These are phyloP conservation scores for Oryzias melastigma DNA, from an alignment of 2,113 vertebrate species.

Conservation along the genomic window DNA sequence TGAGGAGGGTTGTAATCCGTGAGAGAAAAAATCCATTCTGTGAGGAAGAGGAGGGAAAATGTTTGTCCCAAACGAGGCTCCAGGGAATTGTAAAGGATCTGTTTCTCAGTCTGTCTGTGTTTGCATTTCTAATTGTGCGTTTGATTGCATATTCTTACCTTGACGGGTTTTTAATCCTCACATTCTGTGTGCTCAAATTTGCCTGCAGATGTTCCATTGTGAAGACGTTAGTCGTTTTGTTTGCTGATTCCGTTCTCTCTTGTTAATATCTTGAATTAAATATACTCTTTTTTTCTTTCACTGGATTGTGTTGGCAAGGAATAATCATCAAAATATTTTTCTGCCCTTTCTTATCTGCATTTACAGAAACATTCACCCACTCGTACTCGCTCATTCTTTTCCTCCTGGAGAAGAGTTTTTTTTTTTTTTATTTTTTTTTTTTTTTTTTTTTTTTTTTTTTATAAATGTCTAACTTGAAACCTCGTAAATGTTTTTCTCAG, in stretches of 20 bases:
- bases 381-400: too few relatives aligned
- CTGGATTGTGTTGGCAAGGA: too few relatives aligned
- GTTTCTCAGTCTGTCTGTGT: neutral
- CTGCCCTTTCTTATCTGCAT: too few relatives aligned
- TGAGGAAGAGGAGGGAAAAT: slow-evolving; percentile 2
- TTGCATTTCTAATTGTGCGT: neutral
- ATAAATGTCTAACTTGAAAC: too few relatives aligned
- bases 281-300: too few relatives aligned
- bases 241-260: neutral
- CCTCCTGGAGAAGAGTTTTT: too few relatives aligned
- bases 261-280: too few relatives aligned
- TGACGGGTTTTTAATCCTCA: slow-evolving; percentile 5
- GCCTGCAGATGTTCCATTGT: neutral
- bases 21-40: slow-evolving; percentile 1
- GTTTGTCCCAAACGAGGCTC: slow-evolving; percentile 12
- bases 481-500: too few relatives aligned
- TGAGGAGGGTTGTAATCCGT: neutral
- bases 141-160: neutral
- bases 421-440: too few relatives aligned
- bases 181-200: neutral
- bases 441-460: too few relatives aligned
- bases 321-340: too few relatives aligned
- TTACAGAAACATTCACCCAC: too few relatives aligned
- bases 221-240: slow-evolving; percentile 1
- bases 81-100: neutral